Percentiles rank a stretch among this genome's conserved stretches.
Evolutionary conservation across 1,140 invertebrate species (phyloP).

Genomic region (Anagrus nilaparvatae): DNA sequence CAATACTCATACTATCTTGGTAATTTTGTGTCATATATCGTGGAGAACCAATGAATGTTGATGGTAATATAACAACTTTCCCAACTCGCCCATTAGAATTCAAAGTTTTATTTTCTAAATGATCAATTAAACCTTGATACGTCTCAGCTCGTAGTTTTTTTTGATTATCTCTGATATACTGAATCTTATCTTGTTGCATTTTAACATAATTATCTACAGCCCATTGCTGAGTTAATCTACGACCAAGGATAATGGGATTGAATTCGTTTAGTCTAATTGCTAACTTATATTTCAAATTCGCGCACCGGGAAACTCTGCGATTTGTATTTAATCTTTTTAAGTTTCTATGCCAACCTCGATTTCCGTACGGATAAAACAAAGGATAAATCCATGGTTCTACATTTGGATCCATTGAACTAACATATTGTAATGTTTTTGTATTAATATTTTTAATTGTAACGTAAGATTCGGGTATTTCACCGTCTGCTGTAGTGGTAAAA

Average conservation of each 20-base stretch:
- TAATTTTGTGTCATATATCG: too few relatives aligned
- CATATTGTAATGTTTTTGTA: not conserved
- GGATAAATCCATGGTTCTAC: constrained; percentile 11
- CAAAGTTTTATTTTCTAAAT: not conserved
- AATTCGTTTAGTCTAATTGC: not conserved
- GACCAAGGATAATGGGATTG: constrained; percentile 4
- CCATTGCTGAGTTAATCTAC: constrained; percentile 4
- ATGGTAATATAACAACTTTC: too few relatives aligned
- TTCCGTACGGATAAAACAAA: constrained; percentile 13
- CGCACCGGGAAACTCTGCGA: constrained; percentile 3
- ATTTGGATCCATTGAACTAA: constrained; percentile 4
- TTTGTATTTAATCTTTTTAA: constrained; percentile 4
- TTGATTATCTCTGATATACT: constrained; percentile 6
- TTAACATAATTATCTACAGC: constrained; percentile 7
- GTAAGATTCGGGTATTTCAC: constrained; percentile 16
- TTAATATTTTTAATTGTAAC: constrained; percentile 7
- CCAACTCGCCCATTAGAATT: too few relatives aligned
- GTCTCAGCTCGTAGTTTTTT: constrained; percentile 2
- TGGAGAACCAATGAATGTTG: too few relatives aligned
- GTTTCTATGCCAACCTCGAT: constrained; percentile 11
- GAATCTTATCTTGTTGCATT: constrained; percentile 4
- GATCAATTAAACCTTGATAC: constrained; percentile 5
- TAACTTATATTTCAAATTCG: constrained; percentile 6
- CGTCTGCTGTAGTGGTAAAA: constrained; percentile 14
- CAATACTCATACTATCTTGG: too few relatives aligned